Evolutionary conservation across 2,797 vertebrate genomes (phyloP), one percentile per base, ranked within the genome.

Genomic region (Sternotherus odoratus): DNA sequence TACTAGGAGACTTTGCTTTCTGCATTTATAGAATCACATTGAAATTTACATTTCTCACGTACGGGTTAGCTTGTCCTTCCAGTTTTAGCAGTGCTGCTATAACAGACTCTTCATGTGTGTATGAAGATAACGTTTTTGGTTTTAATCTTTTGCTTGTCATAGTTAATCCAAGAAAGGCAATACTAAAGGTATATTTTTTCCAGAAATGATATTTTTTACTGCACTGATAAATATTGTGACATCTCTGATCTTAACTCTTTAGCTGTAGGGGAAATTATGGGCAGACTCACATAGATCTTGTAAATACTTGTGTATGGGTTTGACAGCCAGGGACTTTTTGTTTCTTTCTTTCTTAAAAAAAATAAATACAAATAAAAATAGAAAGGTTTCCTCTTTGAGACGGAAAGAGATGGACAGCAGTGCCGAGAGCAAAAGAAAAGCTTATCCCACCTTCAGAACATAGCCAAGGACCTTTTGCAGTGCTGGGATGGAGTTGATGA

Each of bases 171-270:
- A 98, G 97, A 98, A 98, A 98, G 98, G 98, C 98, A 98, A 98
- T 98, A 98, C 97, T 98, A 98, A 98, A 98, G 96, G 94, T 98
- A 97, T 98, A 97, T 97, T 97, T 98, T 98, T 97, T 97, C 98
- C 92, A 96, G 96, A 97, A 97, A 98, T 97, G 95, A 95, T 98
- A 97, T 98, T 98, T 98, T 98, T 98, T 98, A 98, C 97, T 98
- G 97, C 97, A 97, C 98, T 97, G 97, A 97, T 98, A 97, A 97
- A 96, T 97, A 96, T 96, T 97, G 95, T 96, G 91, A 96, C 95
- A 96, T 96, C 97, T 97, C 96, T 97, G 97, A 95, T 97, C 96
- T 97, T 97, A 95, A 92, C 95, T 92, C 94, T 97, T 97, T 95
- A 1, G 92, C 95, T 97, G 96, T 96, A 96, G 96, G 95, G 92